Evolutionary conservation across 2,113 vertebrate genomes (phyloP), one percentile per base, ranked within the genome.

Genomic region (Theristicus caerulescens): DNA sequence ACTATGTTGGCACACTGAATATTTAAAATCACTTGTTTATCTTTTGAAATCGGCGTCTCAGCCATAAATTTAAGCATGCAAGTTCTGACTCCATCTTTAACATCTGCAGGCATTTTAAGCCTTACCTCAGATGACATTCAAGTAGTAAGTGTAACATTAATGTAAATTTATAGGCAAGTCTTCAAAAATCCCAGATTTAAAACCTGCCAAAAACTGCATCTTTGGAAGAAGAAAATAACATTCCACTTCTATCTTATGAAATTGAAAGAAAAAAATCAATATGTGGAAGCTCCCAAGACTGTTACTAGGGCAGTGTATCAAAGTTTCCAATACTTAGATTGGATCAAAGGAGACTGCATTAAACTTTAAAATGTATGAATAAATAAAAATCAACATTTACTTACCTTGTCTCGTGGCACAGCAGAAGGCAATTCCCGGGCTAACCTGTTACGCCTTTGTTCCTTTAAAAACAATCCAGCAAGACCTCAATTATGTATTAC

Each of bases 321-420:
- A 80, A 77, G 62, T 26, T 76, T 42, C 61, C 22, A 79, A 27
- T 27, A 51, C 16, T 95, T 46, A 34, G 4, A 72, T 1, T 25
- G 36, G 20, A 64, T 87, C 47, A 72, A 89, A 78, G 58, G 29
- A 92, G 55, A 86, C 77, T 27, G 38, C 76, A 90, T 52, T 83
- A 40, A 87, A 38, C 15, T 81, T 77, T 9, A 34, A 34, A 40
- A 42, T 13, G 9, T 86, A 72, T 44, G 58, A 65, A 80, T 38
- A 64, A 70, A 86, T 14, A 86, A 24, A 81, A 81, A 38, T 17
- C 13, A 78, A 31, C 49, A 71, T 34, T 66, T 44, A n/a, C 64
- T 93, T 98, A 99, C 99, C 99, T 99, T 99, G 94, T 99, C 99
- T 97, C 99, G 98, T 85, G 99, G 97, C 52, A 98, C 98, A 58